These are phyloP conservation scores for Ooceraea biroi DNA, from an alignment of 1,140 invertebrate species.

Conservation along the genomic window DNA sequence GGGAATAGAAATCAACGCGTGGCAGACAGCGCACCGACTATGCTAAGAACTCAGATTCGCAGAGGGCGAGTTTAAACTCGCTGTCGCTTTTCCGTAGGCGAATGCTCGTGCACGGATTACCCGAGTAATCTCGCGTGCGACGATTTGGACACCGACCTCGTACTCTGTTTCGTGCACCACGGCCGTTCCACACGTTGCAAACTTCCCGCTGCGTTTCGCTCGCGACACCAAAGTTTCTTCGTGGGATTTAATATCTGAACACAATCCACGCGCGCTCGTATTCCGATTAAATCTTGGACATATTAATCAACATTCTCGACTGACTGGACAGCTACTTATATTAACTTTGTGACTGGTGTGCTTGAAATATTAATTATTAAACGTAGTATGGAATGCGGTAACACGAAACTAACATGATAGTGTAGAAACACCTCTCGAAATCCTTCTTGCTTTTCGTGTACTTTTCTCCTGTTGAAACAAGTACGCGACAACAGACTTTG, in stretches of 20 bases:
- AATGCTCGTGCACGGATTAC: no score
- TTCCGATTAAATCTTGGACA: slow-evolving; percentile 54
- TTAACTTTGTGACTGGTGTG: background rate
- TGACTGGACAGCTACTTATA: background rate
- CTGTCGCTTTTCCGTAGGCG: slow-evolving; percentile 14
- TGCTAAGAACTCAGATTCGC: background rate
- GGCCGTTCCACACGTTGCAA: background rate
- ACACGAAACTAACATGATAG: background rate
- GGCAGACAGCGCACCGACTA: background rate
- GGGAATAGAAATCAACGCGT: slow-evolving; percentile 11
- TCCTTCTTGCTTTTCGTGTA: no score
- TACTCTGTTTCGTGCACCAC: no score
- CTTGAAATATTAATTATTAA: background rate
- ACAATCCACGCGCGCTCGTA: slow-evolving; percentile 5
- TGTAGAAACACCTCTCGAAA: background rate
- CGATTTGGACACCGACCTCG: slow-evolving; percentile 34
- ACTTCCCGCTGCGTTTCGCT: slow-evolving; percentile 13
- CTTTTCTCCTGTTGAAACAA: background rate
- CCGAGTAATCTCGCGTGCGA: slow-evolving; percentile 49
- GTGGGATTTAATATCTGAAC: slow-evolving; percentile 53
- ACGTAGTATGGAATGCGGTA: background rate
- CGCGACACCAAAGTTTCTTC: slow-evolving; percentile 39
- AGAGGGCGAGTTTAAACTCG: slow-evolving; percentile 32
- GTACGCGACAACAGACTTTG: background rate
- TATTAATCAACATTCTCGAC: slow-evolving; percentile 57